phyloP scores from a whole-genome alignment of 2,888 invertebrate species.

The Pachymerium ferrugineum region DNA sequence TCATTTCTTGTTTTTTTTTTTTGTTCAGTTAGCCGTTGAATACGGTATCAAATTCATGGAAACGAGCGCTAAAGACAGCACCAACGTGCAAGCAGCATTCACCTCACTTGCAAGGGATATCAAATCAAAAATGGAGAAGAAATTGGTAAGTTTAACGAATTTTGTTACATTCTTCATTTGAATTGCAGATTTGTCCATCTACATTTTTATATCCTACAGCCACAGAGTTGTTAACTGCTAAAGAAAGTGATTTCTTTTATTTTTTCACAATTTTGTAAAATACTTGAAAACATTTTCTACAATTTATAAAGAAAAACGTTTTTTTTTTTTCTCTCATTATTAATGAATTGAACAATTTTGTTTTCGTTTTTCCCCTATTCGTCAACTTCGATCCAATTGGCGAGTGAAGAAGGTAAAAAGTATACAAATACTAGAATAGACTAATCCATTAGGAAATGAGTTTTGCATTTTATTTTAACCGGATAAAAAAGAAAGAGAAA shows the following conservation, averaged over 20 bases:
- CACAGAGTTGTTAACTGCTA: too few species aligned
- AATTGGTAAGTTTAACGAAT: conserved; percentile 71
- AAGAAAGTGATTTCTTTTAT: too few species aligned
- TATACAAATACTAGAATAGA: too few species aligned
- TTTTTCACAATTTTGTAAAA: not conserved
- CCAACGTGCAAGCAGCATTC: conserved; percentile 97
- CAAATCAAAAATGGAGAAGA: conserved; percentile 96
- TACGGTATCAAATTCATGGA: conserved; percentile 99
- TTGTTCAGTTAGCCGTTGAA: conserved; percentile 74
- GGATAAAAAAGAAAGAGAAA: too few species aligned
- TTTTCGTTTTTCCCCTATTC: conserved; percentile 30
- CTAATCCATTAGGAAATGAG: too few species aligned
- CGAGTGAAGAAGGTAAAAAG: conserved; percentile 32
- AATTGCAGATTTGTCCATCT: too few species aligned
- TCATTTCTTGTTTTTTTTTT: conserved; percentile 21
- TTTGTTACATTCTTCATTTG: too few species aligned
- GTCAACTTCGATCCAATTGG: conserved; percentile 31
- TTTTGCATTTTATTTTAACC: too few species aligned
- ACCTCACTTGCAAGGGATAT: conserved; percentile 95
- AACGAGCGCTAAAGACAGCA: conserved; percentile 95
- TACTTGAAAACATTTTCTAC: too few species aligned
- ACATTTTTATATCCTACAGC: too few species aligned
- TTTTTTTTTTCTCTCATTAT: too few species aligned
- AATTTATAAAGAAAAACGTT: too few species aligned
- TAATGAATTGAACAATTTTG: conserved; percentile 4